Evolutionary conservation across 1,140 invertebrate genomes (phyloP).

Genomic region (Nixonia krombeini): DNA sequence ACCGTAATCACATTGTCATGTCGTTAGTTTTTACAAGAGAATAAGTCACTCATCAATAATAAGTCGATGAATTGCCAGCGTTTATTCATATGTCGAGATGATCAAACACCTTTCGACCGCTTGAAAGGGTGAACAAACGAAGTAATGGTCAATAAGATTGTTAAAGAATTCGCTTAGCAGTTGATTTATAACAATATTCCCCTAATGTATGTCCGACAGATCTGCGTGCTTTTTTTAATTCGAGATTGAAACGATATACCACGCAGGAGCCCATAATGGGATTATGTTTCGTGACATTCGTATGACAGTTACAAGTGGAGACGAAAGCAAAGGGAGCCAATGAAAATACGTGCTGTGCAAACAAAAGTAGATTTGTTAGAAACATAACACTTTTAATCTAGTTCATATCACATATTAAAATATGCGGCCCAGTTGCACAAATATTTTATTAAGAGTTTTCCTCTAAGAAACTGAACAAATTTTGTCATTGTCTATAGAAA

Average conservation of each 20-base stretch:
- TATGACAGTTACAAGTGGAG: conserved; percentile 19
- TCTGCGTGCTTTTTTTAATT: conserved; percentile 35
- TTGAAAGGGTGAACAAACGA: neutral
- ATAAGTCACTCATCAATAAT: too few relatives aligned
- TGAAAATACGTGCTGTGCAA: neutral
- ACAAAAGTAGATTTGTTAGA: neutral
- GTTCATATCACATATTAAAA: too few relatives aligned
- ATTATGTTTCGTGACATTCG: conserved; percentile 24
- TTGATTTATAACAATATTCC: conserved; percentile 8
- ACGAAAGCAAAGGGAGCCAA: neutral
- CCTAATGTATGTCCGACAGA: conserved; percentile 13
- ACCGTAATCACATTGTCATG: too few relatives aligned
- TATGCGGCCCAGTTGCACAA: too few relatives aligned
- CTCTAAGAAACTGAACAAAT: too few relatives aligned
- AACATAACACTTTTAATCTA: neutral
- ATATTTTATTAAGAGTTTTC: too few relatives aligned
- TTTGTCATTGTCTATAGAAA: too few relatives aligned
- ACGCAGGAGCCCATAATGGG: conserved; percentile 20
- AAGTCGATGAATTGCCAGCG: neutral
- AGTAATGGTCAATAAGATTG: too few relatives aligned
- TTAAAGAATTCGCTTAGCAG: conserved; percentile 23
- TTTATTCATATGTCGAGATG: too few relatives aligned
- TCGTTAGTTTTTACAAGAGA: too few relatives aligned
- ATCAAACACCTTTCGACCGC: too few relatives aligned
- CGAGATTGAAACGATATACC: conserved; percentile 19